Evolutionary conservation across 2,888 invertebrate genomes (phyloP), one percentile per base, ranked within the genome.

Genomic region (Scelioninae gen. 2): DNA sequence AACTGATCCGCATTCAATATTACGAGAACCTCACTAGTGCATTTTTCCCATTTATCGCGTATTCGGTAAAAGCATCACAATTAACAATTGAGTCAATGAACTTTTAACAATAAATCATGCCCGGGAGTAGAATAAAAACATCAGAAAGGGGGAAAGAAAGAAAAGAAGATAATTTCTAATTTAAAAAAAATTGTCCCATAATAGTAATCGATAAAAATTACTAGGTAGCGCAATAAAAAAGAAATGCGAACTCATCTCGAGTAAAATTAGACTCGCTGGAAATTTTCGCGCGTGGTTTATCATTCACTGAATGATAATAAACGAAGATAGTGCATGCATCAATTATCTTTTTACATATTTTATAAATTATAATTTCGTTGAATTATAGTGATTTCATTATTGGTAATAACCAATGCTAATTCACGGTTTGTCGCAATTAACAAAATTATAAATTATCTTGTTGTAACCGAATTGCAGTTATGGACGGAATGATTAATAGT

Each of bases 1-100:
- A 57, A 58, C 61, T 53, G 67, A 73, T 67, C 53, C 73, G 43
- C 43, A 57, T 61, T 67, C 55, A 45, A 63, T 63, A 61, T 69
- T 61, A 69, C 45, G 53, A 52, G 61, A 53, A 35, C 31, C 33
- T 15, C 2, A 15, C 43, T 19, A 6, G 35, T 3, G 22, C 19
- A 55, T 48, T 67, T 67, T 67, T 57, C 41, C 16, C 15, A 1
- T 6, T 16, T 9, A 6, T 11, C 16, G 31, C 50, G 15, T 45
- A 55, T 67, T 67, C 41, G 65, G 48, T 28, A 39, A 43, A 57
- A 19, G 6, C 57, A 16, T 43, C 18, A 2, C 10, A 16, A 45
- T 63, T 53, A 31, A 37, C 9, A 18, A 43, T 35, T 18, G 43
- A 63, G 53, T 64, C 53, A 18, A 28, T 45, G 35, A 55, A 65